Percentiles rank a stretch among this genome's conserved stretches.
Conservation (phyloP, 2,888 invertebrate genomes). For the Diarsia brunnea region DNA sequence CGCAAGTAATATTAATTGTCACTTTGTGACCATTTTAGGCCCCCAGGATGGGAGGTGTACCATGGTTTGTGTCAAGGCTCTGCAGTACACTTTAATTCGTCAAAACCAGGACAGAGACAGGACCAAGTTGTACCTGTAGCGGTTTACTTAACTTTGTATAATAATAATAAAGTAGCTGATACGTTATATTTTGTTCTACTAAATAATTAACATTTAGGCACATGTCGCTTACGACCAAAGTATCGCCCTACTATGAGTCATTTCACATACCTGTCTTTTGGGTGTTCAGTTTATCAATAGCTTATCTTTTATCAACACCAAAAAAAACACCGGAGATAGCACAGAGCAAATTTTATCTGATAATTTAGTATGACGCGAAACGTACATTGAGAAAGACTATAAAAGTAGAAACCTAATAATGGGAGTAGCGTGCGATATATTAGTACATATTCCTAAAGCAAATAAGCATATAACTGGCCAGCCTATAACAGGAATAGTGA, state of each 20-base stretch:
- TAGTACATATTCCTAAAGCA: constrained; percentile 50
- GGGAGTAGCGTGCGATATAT: constrained; percentile 68
- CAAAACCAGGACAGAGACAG: too few species aligned
- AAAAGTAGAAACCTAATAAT: constrained; percentile 36
- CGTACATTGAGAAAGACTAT: neutral
- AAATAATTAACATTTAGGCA: too few species aligned
- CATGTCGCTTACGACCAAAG: too few species aligned
- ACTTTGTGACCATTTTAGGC: too few species aligned
- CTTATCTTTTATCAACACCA: constrained; percentile 9
- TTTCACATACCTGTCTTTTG: neutral
- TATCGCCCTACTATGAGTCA: neutral
- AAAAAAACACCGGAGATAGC: neutral
- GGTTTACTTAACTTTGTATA: too few species aligned
- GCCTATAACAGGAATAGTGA: constrained; percentile 61
- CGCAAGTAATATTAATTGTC: too few species aligned
- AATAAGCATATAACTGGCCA: constrained; percentile 60
- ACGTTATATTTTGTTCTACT: too few species aligned
- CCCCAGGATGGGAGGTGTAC: too few species aligned
- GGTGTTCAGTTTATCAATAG: neutral
- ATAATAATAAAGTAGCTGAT: too few species aligned
- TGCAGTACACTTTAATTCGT: too few species aligned
- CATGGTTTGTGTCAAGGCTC: too few species aligned
- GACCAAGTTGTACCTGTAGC: too few species aligned
- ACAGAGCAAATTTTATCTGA: neutral
- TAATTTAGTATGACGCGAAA: constrained; percentile 2